Percentiles rank a stretch among this genome's conserved stretches.
These are phyloP conservation scores for Tetheella fluctuosa DNA, from an alignment of 2,888 invertebrate genomes.

Conservation along the genomic window DNA sequence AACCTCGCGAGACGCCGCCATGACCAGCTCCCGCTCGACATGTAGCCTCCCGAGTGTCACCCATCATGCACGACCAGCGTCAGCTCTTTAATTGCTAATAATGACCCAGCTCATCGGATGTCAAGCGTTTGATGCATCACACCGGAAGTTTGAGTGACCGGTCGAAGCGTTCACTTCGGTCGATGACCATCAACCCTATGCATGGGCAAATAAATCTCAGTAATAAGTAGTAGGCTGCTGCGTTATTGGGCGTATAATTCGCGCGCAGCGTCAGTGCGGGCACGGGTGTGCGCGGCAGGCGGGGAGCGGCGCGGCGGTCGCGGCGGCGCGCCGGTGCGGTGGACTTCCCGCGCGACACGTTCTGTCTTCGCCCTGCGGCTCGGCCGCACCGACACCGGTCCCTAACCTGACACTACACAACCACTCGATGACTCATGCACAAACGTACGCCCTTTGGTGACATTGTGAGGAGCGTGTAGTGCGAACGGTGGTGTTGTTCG, in stretches of 20 bases:
- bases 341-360: slow-evolving; percentile 53
- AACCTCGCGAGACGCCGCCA: slow-evolving; percentile 43
- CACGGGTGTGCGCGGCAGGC: slow-evolving; percentile 47
- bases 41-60: slow-evolving; percentile 31
- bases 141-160: slow-evolving; percentile 31
- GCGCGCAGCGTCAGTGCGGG: slow-evolving; percentile 82
- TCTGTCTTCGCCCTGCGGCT: slow-evolving; percentile 62
- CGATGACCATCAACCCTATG: slow-evolving; percentile 68
- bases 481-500: slow-evolving; percentile 56
- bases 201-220: slow-evolving; percentile 78
- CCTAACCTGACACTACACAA: slow-evolving; percentile 50
- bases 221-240: slow-evolving; percentile 74
- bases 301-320: slow-evolving; percentile 45
- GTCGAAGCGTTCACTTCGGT: slow-evolving; percentile 44
- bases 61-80: slow-evolving; percentile 22
- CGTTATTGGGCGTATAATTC: slow-evolving; percentile 83
- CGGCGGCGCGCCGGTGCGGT: slow-evolving; percentile 49
- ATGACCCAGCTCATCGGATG: slow-evolving; percentile 11
- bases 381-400: slow-evolving; percentile 53
- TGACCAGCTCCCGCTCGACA: slow-evolving; percentile 24
- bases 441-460: slow-evolving; percentile 56
- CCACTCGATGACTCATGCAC: slow-evolving; percentile 64
- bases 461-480: slow-evolving; percentile 61
- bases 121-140: neutral
- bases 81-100: slow-evolving; percentile 2